Evolutionary conservation across 2,888 invertebrate genomes (phyloP), one percentile per base, ranked within the genome.

Genomic region (Acanthococcus lagerstroemiae): DNA sequence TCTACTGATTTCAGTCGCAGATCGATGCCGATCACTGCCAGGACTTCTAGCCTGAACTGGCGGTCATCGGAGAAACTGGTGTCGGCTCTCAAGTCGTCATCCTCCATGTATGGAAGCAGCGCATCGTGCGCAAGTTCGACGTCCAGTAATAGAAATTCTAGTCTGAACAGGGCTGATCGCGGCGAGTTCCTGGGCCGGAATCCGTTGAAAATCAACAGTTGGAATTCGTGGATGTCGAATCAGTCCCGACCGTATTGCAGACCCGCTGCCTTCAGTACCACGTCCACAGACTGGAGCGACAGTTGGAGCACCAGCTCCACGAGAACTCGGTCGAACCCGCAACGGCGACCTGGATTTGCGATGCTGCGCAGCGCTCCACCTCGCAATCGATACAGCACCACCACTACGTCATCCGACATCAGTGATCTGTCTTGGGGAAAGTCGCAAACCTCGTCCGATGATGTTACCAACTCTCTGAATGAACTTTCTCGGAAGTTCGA

Each of bases 401-500:
- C 37, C 37, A n/a, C n/a, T n/a, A n/a, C n/a, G n/a, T n/a, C n/a
- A n/a, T n/a, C n/a, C n/a, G n/a, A n/a, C n/a, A n/a, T n/a, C n/a
- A n/a, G n/a, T n/a, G n/a, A n/a, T n/a, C n/a, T 37, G n/a, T 37
- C 37, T 9, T 37, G 37, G 37, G n/a, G 37, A 3, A 37, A 37
- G 37, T 15, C 55, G 4, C 45, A 26, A 1, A 58, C 44, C 19
- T 4, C 46, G 4, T 25, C 26, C 1, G 46, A 54, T 15, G 63
- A 63, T 19, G 30, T 63, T 7, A 63, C 63, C 1, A 27, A 54
- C 7, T 63, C 63, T 3, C 37, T 63, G 63, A 52, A 52, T 25
- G 52, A 44, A 30, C 52, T 63, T 22, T 63, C 63, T 2, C 24
- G 44, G 19, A 63, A 63, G 37, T 52, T 52, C 24, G 54, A 63